Conservation (phyloP, 2,888 invertebrate species). For the Phortica okadai region DNA sequence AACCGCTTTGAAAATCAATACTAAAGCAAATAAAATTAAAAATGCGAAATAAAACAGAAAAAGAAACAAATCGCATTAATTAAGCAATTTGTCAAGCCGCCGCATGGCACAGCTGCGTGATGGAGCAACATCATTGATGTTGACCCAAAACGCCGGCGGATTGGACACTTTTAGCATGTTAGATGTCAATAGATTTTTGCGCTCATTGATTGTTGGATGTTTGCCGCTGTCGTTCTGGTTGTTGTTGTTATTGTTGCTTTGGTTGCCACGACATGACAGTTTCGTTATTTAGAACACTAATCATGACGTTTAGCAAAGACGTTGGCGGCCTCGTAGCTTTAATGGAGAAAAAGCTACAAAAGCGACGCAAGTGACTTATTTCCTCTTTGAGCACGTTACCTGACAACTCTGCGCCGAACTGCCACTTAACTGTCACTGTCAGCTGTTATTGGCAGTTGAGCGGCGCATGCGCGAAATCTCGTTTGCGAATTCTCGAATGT, state of each 20-base stretch:
- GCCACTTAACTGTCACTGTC: slow-evolving; percentile 26
- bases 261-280: slow-evolving; percentile 46
- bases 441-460: slow-evolving; percentile 15
- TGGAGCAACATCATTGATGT: neutral
- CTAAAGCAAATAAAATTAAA: slow-evolving; percentile 11
- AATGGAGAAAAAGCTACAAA: neutral
- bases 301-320: slow-evolving; percentile 51
- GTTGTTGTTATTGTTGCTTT: slow-evolving; percentile 33
- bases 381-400: neutral
- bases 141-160: slow-evolving; percentile 1
- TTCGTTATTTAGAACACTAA: slow-evolving; percentile 65
- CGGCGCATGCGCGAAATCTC: neutral
- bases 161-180: slow-evolving; percentile 55
- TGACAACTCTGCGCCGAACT: slow-evolving; percentile 1
- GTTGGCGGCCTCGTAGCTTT: slow-evolving; percentile 32
- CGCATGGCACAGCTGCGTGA: slow-evolving; percentile 12
- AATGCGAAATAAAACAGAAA: slow-evolving; percentile 48
- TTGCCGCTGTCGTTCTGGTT: too few relatives aligned
- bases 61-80: slow-evolving; percentile 64
- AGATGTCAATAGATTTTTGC: slow-evolving; percentile 54
- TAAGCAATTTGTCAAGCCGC: slow-evolving; percentile 67
- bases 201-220: slow-evolving; percentile 48
- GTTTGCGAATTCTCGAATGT: slow-evolving; percentile 14
- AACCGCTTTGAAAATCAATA: neutral
- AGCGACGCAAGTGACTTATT: neutral